Conservation (phyloP, 2,113 vertebrate genomes). For the Procavia capensis region DNA sequence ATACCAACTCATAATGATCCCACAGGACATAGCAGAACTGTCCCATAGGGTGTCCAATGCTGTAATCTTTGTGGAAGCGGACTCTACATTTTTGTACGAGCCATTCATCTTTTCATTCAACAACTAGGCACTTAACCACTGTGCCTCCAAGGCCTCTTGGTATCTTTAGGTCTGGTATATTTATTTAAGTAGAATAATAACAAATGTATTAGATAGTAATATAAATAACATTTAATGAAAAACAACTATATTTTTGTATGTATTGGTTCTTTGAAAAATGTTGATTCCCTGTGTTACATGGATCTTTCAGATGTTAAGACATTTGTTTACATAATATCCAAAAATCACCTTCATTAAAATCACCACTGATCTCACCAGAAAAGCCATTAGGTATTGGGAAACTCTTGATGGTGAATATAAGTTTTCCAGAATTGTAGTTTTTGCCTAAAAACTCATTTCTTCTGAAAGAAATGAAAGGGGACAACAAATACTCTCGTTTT, state of each 20-base stretch:
- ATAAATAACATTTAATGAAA: slow-evolving; percentile 24
- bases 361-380: background rate
- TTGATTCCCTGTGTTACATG: slow-evolving; percentile 9
- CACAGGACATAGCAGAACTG: no score
- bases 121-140: no score
- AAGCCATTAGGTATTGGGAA: background rate
- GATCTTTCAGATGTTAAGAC: background rate
- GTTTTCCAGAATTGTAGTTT: slow-evolving; percentile 38
- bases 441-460: slow-evolving; percentile 21
- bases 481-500: background rate
- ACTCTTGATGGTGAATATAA: background rate
- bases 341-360: background rate
- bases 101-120: no score
- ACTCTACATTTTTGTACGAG: background rate
- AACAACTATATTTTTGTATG: background rate
- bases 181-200: background rate
- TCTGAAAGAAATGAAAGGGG: no score
- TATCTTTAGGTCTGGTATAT: background rate
- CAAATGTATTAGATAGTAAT: background rate
- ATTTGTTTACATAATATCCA: background rate
- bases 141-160: background rate
- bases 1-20: no score
- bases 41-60: no score
- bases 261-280: slow-evolving; percentile 35
- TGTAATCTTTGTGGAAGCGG: background rate